Evolutionary conservation across 2,888 invertebrate species (phyloP).

Genomic region (Machimus rusticus): DNA sequence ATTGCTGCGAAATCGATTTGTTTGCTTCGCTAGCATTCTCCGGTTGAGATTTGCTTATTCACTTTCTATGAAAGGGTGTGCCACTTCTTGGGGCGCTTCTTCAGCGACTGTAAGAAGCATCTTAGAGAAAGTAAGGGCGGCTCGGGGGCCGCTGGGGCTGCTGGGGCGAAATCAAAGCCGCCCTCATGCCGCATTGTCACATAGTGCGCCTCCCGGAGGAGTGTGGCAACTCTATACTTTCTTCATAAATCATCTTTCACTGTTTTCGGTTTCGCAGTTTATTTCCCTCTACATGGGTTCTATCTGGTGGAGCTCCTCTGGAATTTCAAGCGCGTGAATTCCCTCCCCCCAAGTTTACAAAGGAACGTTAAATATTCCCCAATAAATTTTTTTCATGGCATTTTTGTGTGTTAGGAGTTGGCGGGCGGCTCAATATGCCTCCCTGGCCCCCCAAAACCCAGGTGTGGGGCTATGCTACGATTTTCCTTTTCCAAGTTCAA

Average conservation of each 20-base stretch:
- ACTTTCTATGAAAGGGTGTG: conserved; percentile 7
- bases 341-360: background rate
- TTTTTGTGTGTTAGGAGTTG: conserved; percentile 3
- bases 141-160: background rate
- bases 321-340: background rate
- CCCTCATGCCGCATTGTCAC: conserved; percentile 1
- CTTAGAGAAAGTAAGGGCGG: background rate
- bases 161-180: conserved; percentile 2
- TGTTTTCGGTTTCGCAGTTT: background rate
- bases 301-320: conserved; percentile 15
- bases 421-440: background rate
- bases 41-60: conserved; percentile 20
- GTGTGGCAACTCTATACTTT: background rate
- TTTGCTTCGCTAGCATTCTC: background rate
- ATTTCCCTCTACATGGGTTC: background rate
- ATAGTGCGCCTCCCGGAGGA: background rate
- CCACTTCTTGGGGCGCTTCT: background rate
- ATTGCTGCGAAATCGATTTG: conserved; percentile 29
- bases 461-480: background rate
- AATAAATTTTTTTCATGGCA: conserved; percentile 30
- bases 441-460: background rate
- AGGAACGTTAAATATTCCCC: conserved; percentile 30
- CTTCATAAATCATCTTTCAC: conserved; percentile 25
- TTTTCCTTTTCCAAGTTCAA: background rate
- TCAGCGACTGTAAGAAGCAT: background rate